phyloP scores from a whole-genome alignment of 2,113 vertebrate species.

The Syrrhaptes paradoxus region DNA sequence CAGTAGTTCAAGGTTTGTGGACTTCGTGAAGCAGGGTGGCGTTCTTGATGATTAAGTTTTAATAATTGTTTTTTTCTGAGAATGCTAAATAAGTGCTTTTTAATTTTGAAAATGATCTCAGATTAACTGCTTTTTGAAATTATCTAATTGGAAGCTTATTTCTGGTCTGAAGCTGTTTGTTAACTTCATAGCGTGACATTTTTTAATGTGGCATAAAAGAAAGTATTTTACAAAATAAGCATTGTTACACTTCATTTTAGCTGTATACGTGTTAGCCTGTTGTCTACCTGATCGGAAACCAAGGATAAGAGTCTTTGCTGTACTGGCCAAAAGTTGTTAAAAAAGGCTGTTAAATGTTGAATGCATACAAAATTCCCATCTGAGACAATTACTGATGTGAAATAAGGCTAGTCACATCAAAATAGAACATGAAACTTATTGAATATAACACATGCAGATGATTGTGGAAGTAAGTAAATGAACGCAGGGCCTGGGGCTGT shows the following conservation, averaged over 20 bases:
- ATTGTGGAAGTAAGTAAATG: background rate
- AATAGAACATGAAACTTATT: background rate
- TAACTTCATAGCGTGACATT: background rate
- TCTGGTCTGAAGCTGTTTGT: background rate
- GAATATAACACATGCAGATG: background rate
- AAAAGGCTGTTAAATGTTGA: background rate
- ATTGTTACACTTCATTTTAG: background rate
- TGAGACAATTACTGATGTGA: background rate
- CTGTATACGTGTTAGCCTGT: background rate
- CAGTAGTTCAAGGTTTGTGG: background rate
- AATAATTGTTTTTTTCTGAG: background rate
- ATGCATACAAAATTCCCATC: background rate
- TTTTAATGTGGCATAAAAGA: background rate
- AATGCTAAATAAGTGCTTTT: background rate
- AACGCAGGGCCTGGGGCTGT: background rate
- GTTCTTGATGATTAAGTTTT: background rate
- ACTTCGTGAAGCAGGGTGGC: fast-evolving
- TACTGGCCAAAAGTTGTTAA: background rate
- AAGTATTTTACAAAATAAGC: background rate
- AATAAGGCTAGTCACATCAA: background rate
- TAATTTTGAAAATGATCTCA: background rate
- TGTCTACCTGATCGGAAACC: background rate
- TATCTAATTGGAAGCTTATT: background rate
- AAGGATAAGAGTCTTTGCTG: background rate
- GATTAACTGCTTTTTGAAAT: background rate